A percentile compares a stretch with the other conserved stretches of the same genome.
Conservation (phyloP, 1,140 invertebrate species). For the Drosophila mauritiana region DNA sequence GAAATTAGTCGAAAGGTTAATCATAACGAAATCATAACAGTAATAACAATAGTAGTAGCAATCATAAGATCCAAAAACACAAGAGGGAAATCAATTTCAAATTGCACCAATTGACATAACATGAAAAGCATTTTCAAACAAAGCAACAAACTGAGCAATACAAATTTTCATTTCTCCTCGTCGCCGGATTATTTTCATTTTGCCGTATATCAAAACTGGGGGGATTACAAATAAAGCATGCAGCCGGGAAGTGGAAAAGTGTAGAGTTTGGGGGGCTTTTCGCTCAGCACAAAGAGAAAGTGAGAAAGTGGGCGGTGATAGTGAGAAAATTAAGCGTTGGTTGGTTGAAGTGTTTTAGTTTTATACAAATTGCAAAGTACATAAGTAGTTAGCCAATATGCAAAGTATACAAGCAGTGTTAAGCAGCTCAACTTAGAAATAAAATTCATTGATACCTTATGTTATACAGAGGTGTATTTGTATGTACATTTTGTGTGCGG, state of each 20-base stretch:
- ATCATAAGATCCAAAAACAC: conserved; percentile 28
- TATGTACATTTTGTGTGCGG: conserved; percentile 31
- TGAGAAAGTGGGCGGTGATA: conserved; percentile 1
- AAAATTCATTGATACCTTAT: conserved; percentile 1
- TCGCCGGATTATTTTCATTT: conserved; percentile 1
- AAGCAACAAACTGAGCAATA: conserved; percentile 58
- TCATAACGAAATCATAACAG: conserved; percentile 29
- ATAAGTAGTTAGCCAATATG: conserved; percentile 61
- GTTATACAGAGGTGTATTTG: conserved; percentile 3
- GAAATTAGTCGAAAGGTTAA: conserved; percentile 34
- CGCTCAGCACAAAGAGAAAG: conserved; percentile 16
- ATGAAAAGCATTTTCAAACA: conserved; percentile 53
- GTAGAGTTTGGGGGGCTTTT: not conserved
- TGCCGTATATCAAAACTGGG: not conserved
- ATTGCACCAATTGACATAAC: conserved; percentile 59
- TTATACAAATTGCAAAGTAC: conserved; percentile 39
- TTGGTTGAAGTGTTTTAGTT: conserved; percentile 6
- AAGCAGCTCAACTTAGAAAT: conserved; percentile 53
- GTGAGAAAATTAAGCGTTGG: conserved; percentile 25
- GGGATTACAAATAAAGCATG: conserved; percentile 38
- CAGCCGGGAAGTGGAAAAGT: conserved; percentile 3
- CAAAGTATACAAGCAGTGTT: conserved; percentile 63
- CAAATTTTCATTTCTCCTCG: conserved; percentile 5
- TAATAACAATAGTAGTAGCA: conserved; percentile 21
- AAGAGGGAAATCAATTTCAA: conserved; percentile 23